These are phyloP conservation scores for Manis crassicaudata DNA, from an alignment of 2,797 vertebrate genomes.

Conservation along the genomic window DNA sequence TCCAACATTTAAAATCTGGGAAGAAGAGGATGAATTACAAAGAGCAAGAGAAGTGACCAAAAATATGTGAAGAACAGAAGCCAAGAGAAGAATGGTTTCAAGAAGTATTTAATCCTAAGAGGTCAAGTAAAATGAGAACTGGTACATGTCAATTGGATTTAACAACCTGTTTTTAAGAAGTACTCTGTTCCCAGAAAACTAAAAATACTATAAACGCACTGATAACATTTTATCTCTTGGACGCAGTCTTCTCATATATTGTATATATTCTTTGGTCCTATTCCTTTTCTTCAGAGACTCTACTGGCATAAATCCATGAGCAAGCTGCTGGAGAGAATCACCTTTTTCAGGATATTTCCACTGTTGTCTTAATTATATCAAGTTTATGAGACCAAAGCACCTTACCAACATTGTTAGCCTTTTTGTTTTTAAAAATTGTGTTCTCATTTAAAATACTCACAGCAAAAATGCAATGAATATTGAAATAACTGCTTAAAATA, in stretches of 20 bases:
- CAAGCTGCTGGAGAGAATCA: neutral
- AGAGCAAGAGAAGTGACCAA: constrained; percentile 21
- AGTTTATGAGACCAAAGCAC: constrained; percentile 1
- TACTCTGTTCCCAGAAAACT: constrained; percentile 12
- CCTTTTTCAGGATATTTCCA: constrained; percentile 9
- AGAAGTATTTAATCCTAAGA: constrained; percentile 26
- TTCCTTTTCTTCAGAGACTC: neutral
- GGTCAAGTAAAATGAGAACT: constrained; percentile 26
- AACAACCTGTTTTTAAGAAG: constrained; percentile 40
- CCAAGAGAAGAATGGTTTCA: neutral
- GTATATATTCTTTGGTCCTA: neutral
- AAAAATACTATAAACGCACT: constrained; percentile 24
- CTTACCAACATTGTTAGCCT: neutral
- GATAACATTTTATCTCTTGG: constrained; percentile 35
- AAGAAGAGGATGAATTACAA: neutral
- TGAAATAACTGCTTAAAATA: constrained; percentile 52
- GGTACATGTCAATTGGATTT: constrained; percentile 6
- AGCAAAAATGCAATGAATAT: constrained; percentile 25
- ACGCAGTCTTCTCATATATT: constrained; percentile 31
- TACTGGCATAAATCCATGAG: neutral
- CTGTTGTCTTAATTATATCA: neutral
- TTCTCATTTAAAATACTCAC: constrained; percentile 36
- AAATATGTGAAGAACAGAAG: neutral
- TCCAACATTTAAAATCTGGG: neutral
- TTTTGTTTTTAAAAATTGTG: neutral